A percentile compares a stretch with the other conserved stretches of the same genome.
Conservation (phyloP, 2,888 invertebrate genomes). For the Eilema sororculum region DNA sequence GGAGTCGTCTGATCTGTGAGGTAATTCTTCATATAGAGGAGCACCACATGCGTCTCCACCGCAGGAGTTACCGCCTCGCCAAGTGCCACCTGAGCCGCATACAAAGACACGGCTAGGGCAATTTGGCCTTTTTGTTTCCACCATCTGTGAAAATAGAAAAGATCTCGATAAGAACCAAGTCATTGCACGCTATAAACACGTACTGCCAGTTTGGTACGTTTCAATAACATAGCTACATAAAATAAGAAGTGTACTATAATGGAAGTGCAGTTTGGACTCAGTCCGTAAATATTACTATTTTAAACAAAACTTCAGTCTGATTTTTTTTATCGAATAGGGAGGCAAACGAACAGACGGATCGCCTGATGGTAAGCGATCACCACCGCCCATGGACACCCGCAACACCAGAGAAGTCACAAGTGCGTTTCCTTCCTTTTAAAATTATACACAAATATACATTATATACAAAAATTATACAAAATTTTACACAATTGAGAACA, state of each 20-base stretch:
- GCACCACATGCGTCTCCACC: slow-evolving; percentile 86
- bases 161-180: not conserved
- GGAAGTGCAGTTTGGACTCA: not conserved
- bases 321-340: too few species aligned
- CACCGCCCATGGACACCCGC: too few species aligned
- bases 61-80: slow-evolving; percentile 86
- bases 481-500: not conserved
- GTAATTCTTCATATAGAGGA: slow-evolving; percentile 94
- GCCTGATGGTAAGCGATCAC: too few species aligned
- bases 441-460: too few species aligned
- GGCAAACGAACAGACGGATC: too few species aligned
- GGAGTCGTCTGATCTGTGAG: slow-evolving; percentile 87
- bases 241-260: not conserved
- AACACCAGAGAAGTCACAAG: too few species aligned
- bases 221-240: not conserved
- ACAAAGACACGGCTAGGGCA: slow-evolving; percentile 89
- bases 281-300: not conserved
- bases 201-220: not conserved
- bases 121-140: slow-evolving; percentile 90
- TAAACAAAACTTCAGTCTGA: not conserved
- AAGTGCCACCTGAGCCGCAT: slow-evolving; percentile 86
- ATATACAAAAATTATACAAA: too few species aligned
- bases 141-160: slow-evolving; percentile 87
- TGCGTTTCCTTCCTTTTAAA: too few species aligned
- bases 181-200: not conserved